A percentile compares a stretch with the other conserved stretches of the same genome.
Conservation (phyloP, 35 echinoderm and acorn worm genomes). For the Ophiothrix spiculata region DNA sequence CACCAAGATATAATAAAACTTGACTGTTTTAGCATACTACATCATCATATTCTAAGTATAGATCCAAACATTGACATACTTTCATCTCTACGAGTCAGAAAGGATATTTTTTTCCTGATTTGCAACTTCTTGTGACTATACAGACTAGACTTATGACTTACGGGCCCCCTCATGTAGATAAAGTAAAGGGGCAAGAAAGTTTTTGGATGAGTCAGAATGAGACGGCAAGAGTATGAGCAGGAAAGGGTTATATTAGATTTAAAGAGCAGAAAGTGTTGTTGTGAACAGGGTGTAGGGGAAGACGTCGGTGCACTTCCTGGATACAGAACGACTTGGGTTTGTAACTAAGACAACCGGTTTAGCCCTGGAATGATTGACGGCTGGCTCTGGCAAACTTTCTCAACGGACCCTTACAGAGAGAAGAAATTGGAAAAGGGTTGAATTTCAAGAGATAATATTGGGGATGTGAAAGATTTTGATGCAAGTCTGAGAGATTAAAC, state of each 20-base stretch:
- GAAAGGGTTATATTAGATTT: constrained; percentile 10
- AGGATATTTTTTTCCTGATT: neutral
- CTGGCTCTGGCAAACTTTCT: too few species aligned
- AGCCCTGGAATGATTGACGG: too few species aligned
- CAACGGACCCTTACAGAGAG: too few species aligned
- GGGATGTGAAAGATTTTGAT: too few species aligned
- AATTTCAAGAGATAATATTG: too few species aligned
- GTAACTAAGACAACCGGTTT: neutral
- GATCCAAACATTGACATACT: constrained; percentile 4
- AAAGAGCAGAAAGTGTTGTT: too few species aligned
- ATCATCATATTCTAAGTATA: constrained; percentile 9
- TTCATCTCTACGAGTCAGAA: neutral
- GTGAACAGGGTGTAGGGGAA: constrained; percentile 2
- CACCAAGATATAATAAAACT: neutral
- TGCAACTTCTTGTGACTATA: neutral
- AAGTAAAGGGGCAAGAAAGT: neutral
- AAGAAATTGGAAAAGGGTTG: too few species aligned
- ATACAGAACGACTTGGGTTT: neutral
- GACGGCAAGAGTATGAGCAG: neutral
- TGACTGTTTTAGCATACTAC: neutral
- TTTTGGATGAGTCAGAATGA: constrained; percentile 11
- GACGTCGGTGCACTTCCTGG: constrained; percentile 7
- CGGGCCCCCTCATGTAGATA: neutral
- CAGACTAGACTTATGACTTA: neutral
- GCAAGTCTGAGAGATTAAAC: too few species aligned